These are phyloP conservation scores for Sebastes trivittatus DNA, from an alignment of 2,797 vertebrate species.

Conservation along the genomic window DNA sequence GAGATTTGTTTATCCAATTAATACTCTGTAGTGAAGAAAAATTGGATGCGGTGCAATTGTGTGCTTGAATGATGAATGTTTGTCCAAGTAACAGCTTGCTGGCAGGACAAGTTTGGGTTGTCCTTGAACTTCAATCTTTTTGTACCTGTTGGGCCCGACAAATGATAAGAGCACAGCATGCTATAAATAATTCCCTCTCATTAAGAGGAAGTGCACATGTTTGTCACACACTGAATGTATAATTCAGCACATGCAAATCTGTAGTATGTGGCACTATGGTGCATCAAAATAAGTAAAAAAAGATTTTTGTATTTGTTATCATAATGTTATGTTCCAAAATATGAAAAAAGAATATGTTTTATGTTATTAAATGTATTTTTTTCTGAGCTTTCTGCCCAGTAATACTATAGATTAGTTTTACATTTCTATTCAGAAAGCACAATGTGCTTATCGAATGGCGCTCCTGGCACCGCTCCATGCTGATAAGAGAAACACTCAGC, in stretches of 20 bases:
- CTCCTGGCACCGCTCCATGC: constrained; percentile 11
- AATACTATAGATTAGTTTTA: constrained; percentile 16
- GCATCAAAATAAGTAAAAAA: constrained; percentile 18
- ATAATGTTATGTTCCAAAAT: background rate
- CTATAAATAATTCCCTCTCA: constrained; percentile 84
- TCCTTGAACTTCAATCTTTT: constrained; percentile 76
- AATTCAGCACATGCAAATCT: constrained; percentile 76
- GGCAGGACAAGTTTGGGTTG: constrained; percentile 69
- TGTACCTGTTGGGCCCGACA: constrained; percentile 74
- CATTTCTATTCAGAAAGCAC: constrained; percentile 26
- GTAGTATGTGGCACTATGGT: constrained; percentile 16
- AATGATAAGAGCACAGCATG: constrained; percentile 78
- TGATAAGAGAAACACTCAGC: constrained; percentile 32
- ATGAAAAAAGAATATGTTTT: background rate
- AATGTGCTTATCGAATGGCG: constrained; percentile 18
- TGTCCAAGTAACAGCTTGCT: constrained; percentile 76
- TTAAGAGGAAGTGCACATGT: constrained; percentile 77
- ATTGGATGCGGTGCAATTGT: constrained; percentile 50
- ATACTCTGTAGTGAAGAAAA: constrained; percentile 37
- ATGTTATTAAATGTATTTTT: background rate
- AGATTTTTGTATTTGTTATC: background rate
- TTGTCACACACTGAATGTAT: constrained; percentile 80
- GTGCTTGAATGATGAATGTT: constrained; percentile 74
- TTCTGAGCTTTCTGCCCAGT: background rate
- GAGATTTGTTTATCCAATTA: constrained; percentile 65